Conservation (phyloP, 1,140 invertebrate species). For the Hylyphantes graminicola region DNA sequence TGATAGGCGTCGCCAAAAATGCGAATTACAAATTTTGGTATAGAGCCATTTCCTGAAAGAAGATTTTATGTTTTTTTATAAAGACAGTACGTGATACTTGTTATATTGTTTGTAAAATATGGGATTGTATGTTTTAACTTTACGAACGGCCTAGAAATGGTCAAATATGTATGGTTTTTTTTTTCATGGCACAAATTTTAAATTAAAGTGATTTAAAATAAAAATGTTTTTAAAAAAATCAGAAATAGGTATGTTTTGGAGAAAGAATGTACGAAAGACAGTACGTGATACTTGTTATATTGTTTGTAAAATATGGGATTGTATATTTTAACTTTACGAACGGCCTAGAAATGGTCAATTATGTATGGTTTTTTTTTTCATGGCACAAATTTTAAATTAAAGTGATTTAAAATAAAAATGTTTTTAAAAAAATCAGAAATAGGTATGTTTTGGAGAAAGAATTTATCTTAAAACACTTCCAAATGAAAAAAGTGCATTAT, state of each 20-base stretch:
- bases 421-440: no score
- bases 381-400: no score
- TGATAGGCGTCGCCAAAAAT: background rate
- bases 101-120: background rate
- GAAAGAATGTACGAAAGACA: no score
- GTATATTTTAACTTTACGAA: background rate
- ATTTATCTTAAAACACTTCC: no score
- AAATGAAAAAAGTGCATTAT: no score
- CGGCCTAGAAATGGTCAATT: background rate
- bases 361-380: background rate
- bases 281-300: background rate
- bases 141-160: background rate
- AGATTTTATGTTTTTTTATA: background rate
- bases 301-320: background rate
- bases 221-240: no score
- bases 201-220: no score
- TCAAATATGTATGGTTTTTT: background rate
- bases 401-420: no score
- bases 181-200: no score
- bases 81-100: background rate
- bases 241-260: no score
- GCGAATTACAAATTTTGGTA: conserved; percentile 36
- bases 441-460: no score
- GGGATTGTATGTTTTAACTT: background rate
- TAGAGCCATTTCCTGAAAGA: background rate